Evolutionary conservation across 2,888 invertebrate species (phyloP).

Genomic region (Euproctis similis): DNA sequence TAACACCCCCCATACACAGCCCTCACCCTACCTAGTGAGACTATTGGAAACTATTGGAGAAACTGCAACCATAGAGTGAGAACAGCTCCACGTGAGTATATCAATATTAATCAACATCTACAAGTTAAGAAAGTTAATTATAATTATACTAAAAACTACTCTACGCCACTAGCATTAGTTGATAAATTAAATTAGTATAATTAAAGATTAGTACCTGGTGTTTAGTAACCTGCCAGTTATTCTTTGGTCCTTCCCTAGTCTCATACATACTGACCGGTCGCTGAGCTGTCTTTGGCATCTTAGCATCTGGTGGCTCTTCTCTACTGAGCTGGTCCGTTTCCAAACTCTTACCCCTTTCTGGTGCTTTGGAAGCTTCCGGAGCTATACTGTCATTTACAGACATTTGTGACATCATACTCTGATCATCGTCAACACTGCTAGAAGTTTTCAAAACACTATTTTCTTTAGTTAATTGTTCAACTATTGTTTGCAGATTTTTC

Average conservation of each 20-base stretch:
- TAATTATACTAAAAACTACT: conserved; percentile 12
- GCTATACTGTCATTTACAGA: conserved; percentile 52
- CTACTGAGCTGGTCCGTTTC: conserved; percentile 52
- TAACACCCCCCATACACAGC: no score
- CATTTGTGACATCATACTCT: conserved; percentile 54
- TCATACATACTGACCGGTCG: conserved; percentile 93
- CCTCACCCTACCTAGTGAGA: no score
- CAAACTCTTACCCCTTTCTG: conserved; percentile 59
- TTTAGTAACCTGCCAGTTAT: conserved; percentile 77
- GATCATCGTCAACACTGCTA: conserved; percentile 62
- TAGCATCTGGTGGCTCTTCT: conserved; percentile 70
- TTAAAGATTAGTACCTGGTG: conserved; percentile 71
- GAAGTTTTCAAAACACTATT: conserved; percentile 85
- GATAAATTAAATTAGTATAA: conserved; percentile 40
- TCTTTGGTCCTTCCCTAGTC: conserved; percentile 81
- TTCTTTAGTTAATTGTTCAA: conserved; percentile 86
- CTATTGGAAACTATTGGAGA: no score
- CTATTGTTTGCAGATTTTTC: conserved; percentile 77
- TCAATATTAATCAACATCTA: conserved; percentile 13
- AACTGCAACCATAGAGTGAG: no score
- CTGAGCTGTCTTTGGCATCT: conserved; percentile 67
- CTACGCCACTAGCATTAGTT: background rate
- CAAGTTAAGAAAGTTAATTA: conserved; percentile 17
- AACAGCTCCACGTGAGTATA: no score
- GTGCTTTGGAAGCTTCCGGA: conserved; percentile 34